Evolutionary conservation across 2,113 vertebrate genomes (phyloP).

Genomic region (Tursiops truncatus): DNA sequence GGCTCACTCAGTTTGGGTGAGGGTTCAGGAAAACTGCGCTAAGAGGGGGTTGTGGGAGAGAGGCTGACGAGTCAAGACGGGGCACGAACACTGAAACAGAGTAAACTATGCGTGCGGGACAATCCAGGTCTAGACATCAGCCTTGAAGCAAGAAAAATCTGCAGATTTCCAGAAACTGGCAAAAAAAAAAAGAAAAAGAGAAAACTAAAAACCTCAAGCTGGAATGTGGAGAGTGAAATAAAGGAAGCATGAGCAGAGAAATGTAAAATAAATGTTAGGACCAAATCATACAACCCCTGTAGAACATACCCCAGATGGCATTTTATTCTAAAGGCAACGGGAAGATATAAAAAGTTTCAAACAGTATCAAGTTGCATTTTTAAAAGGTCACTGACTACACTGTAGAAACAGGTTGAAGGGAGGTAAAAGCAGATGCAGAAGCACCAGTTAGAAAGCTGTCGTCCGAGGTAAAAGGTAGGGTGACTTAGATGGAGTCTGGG

Average conservation of each 20-base stretch:
- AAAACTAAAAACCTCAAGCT: too few species aligned
- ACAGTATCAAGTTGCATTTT: neutral
- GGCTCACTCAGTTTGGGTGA: neutral
- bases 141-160: neutral
- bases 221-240: neutral
- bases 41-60: neutral
- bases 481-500: neutral
- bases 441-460: neutral
- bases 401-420: neutral
- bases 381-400: neutral
- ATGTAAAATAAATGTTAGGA: neutral
- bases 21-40: neutral
- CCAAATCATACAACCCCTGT: accelerated
- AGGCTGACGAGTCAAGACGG: accelerated
- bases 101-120: neutral
- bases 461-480: neutral
- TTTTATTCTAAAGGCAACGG: neutral
- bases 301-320: neutral
- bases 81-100: neutral
- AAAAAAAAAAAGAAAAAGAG: too few species aligned
- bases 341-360: neutral
- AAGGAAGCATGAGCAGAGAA: neutral
- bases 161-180: neutral
- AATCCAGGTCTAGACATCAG: neutral
- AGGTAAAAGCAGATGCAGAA: neutral